Conservation (phyloP, 2,888 invertebrate species). For the Geophilus truncorum region DNA sequence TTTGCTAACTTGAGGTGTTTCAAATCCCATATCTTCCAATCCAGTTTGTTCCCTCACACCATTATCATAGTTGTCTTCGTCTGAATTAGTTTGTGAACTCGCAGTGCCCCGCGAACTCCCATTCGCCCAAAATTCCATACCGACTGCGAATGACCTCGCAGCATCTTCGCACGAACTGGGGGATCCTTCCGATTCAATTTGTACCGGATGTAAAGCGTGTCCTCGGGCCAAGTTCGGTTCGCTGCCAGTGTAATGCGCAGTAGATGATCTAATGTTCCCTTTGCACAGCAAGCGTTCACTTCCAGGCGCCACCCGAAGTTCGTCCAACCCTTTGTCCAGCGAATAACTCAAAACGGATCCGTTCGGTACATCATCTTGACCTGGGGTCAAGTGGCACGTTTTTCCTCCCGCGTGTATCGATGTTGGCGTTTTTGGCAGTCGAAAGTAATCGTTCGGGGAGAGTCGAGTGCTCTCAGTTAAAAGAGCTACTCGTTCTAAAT, state of each 20-base stretch:
- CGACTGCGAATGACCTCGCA: not conserved
- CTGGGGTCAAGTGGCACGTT: not conserved
- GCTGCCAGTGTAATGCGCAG: conserved; percentile 30
- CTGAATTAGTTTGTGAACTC: conserved; percentile 38
- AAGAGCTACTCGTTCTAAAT: not conserved
- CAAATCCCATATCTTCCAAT: not conserved
- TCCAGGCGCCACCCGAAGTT: conserved; percentile 29
- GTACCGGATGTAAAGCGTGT: not conserved
- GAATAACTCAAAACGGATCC: conserved; percentile 37
- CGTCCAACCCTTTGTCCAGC: conserved; percentile 40
- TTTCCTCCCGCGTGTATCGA: not conserved
- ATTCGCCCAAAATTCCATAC: conserved; percentile 35
- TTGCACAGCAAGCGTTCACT: not conserved
- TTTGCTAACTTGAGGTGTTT: not conserved
- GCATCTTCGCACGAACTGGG: conserved; percentile 8
- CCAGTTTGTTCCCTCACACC: not conserved
- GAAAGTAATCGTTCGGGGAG: not conserved
- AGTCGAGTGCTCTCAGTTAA: not conserved
- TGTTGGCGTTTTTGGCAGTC: not conserved
- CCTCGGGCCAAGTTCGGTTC: conserved; percentile 37
- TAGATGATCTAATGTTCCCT: not conserved
- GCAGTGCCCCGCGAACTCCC: conserved; percentile 35
- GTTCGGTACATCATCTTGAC: not conserved
- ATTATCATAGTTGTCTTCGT: conserved; percentile 33
- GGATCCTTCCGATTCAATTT: not conserved